Conservation (phyloP, 2,888 invertebrate genomes). For the Agrochola lota region DNA sequence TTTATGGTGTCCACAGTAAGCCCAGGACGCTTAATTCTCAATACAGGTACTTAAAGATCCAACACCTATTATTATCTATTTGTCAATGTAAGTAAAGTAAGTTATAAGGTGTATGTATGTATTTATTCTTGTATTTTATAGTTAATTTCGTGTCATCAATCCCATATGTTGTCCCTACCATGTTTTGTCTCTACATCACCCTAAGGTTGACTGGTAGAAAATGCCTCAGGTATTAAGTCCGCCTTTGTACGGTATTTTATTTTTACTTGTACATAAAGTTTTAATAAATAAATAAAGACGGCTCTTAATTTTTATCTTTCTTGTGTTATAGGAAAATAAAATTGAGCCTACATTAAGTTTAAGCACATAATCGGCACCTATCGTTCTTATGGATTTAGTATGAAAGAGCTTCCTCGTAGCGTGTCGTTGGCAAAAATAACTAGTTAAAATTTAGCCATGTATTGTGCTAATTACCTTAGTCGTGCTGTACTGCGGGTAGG, state of each 20-base stretch:
- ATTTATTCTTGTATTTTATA: no score
- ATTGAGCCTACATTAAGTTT: not conserved
- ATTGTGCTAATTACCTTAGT: conserved; percentile 72
- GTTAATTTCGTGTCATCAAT: no score
- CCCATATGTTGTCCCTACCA: no score
- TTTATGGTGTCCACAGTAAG: not conserved
- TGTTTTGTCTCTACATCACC: no score
- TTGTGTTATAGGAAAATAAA: not conserved
- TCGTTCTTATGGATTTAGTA: not conserved
- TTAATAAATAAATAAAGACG: no score
- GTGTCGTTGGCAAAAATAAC: not conserved
- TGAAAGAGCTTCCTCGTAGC: not conserved
- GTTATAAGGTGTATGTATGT: no score
- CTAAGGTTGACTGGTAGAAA: no score
- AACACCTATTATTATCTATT: not conserved
- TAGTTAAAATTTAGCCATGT: not conserved
- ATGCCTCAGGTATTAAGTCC: no score
- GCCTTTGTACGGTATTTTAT: no score
- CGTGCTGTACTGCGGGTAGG: conserved; percentile 82
- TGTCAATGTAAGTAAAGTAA: not conserved
- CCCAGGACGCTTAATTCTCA: not conserved
- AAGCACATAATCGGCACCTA: not conserved
- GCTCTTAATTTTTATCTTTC: not conserved
- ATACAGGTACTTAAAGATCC: not conserved
- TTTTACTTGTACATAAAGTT: no score